Percentiles rank a stretch among this genome's conserved stretches.
phyloP scores from a whole-genome alignment of 2,888 invertebrate species.

The Mimumesa dahlbomi region DNA sequence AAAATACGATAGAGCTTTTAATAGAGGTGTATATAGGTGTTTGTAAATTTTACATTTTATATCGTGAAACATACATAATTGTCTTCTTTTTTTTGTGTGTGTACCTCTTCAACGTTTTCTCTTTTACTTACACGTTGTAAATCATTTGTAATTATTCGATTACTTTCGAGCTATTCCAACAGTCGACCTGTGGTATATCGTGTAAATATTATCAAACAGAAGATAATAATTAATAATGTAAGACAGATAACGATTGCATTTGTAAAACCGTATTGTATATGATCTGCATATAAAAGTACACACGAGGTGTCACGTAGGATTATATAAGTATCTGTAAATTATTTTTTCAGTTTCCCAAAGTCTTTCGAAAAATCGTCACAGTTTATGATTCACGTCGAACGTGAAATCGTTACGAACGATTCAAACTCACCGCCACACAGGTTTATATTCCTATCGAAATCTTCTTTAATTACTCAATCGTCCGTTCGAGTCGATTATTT shows the following conservation, averaged over 20 bases:
- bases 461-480: no score
- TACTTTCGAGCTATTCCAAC: background rate
- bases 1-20: background rate
- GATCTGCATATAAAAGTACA: constrained; percentile 10
- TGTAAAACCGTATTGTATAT: background rate
- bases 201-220: constrained; percentile 16
- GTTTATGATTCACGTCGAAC: no score
- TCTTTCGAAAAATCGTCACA: no score
- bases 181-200: background rate
- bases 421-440: no score
- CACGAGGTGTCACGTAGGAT: constrained; percentile 17
- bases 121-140: constrained; percentile 7
- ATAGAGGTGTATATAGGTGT: background rate
- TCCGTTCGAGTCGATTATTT: background rate
- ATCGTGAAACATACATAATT: constrained; percentile 12
- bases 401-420: no score
- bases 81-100: constrained; percentile 1
- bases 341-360: constrained; percentile 17
- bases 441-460: no score
- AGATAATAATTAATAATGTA: constrained; percentile 18
- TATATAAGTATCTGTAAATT: constrained; percentile 21
- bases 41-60: constrained; percentile 12
- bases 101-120: no score
- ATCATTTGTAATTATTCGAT: constrained; percentile 16
- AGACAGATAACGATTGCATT: constrained; percentile 27